These are phyloP conservation scores for Mobula birostris DNA, from an alignment of 2,113 vertebrate species.

Conservation along the genomic window DNA sequence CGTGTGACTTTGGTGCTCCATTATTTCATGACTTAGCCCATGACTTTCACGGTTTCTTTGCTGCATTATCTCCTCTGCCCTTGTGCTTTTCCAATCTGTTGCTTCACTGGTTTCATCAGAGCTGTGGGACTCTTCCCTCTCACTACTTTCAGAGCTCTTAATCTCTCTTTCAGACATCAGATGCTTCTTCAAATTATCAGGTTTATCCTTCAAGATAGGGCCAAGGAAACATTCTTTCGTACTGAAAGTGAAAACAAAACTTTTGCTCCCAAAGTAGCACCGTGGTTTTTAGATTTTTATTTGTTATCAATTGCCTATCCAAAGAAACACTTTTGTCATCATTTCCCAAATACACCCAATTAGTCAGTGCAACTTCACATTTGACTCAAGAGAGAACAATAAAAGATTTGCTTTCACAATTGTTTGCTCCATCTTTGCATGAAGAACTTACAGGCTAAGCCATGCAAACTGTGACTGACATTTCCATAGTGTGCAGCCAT, in stretches of 20 bases:
- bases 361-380: neutral
- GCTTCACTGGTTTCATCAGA: conserved; percentile 7
- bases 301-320: neutral
- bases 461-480: too few species aligned
- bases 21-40: neutral
- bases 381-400: neutral
- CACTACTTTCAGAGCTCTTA: conserved; percentile 12
- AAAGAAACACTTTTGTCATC: neutral
- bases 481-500: too few species aligned
- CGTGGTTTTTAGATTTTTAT: neutral
- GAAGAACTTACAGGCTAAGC: neutral
- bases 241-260: neutral
- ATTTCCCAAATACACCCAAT: neutral
- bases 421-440: neutral
- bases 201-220: conserved; percentile 14
- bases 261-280: neutral
- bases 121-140: neutral
- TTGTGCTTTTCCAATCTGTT: neutral
- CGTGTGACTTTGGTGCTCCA: too few species aligned
- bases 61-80: neutral
- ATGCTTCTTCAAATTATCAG: conserved; percentile 10
- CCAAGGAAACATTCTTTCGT: neutral
- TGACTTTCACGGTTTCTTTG: neutral
- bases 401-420: neutral
- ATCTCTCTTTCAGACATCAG: neutral